Percentiles rank a stretch among this genome's conserved stretches.
Conservation (phyloP, 1,140 invertebrate species). For the Aphelinus certus region DNA sequence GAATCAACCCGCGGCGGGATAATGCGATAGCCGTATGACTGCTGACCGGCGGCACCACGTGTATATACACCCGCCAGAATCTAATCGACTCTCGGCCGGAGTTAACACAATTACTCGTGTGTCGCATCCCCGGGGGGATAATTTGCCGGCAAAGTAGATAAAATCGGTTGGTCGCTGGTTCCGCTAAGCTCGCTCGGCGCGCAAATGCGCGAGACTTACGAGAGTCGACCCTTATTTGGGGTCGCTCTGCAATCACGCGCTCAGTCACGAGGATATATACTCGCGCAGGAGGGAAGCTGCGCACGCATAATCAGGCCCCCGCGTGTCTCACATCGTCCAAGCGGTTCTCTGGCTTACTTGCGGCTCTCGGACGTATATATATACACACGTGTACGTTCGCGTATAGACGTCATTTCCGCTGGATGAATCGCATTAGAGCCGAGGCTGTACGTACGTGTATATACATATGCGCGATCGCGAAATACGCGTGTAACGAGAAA, state of each 20-base stretch:
- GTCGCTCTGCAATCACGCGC: slow-evolving; percentile 39
- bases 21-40: too few relatives aligned
- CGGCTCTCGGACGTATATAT: slow-evolving; percentile 7
- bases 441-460: slow-evolving; percentile 1
- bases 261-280: not conserved
- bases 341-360: slow-evolving; percentile 47
- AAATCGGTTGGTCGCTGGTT: not conserved
- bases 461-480: not conserved
- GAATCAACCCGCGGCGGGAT: too few relatives aligned
- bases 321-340: slow-evolving; percentile 32
- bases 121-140: slow-evolving; percentile 26
- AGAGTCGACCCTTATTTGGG: too few relatives aligned
- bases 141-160: slow-evolving; percentile 35
- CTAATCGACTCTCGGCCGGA: slow-evolving; percentile 1
- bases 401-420: slow-evolving; percentile 47
- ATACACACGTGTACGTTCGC: too few relatives aligned
- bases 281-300: slow-evolving; percentile 17
- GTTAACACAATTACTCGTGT: slow-evolving; percentile 33
- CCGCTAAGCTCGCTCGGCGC: not conserved
- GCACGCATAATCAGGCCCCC: slow-evolving; percentile 44
- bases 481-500: slow-evolving; percentile 36
- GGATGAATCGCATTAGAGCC: slow-evolving; percentile 44
- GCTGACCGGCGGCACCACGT: too few relatives aligned
- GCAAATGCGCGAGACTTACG: not conserved
- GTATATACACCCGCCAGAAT: too few relatives aligned